Evolutionary conservation across 2,888 invertebrate genomes (phyloP).

Genomic region (Scaptomyza flava): DNA sequence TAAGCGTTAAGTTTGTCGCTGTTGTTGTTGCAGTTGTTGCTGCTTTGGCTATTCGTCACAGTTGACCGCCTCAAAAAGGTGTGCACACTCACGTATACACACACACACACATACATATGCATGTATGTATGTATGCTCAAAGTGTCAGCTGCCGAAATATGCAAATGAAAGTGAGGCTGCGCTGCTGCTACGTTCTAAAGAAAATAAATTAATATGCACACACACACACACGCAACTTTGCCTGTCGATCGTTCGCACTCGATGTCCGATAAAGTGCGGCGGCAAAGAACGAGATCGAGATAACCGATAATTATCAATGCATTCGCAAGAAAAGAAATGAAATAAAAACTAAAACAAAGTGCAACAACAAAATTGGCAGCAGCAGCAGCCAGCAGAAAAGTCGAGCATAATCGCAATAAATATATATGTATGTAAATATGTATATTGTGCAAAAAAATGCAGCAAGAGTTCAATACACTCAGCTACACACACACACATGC

Average conservation of each 20-base stretch:
- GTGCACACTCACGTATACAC: conserved; percentile 35
- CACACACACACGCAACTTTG: not conserved
- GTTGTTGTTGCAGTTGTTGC: conserved; percentile 15
- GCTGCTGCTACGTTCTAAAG: conserved; percentile 3
- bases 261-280: conserved; percentile 47
- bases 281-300: conserved; percentile 13
- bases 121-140: conserved; percentile 2
- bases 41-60: conserved; percentile 62
- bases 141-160: conserved; percentile 58
- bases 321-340: conserved; percentile 12
- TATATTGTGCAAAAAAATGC: conserved; percentile 75
- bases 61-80: conserved; percentile 69
- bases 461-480: conserved; percentile 77
- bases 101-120: conserved; percentile 6
- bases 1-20: conserved; percentile 29
- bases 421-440: not conserved
- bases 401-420: conserved; percentile 41
- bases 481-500: conserved; percentile 25
- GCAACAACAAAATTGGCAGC: conserved; percentile 26
- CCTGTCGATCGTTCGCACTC: conserved; percentile 36
- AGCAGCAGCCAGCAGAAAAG: conserved; percentile 40
- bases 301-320: conserved; percentile 33
- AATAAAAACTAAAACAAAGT: conserved; percentile 15
- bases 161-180: conserved; percentile 40
- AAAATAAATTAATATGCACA: conserved; percentile 3